Conservation (phyloP, 23 tunicate species). For the Halocynthia roretzi region DNA sequence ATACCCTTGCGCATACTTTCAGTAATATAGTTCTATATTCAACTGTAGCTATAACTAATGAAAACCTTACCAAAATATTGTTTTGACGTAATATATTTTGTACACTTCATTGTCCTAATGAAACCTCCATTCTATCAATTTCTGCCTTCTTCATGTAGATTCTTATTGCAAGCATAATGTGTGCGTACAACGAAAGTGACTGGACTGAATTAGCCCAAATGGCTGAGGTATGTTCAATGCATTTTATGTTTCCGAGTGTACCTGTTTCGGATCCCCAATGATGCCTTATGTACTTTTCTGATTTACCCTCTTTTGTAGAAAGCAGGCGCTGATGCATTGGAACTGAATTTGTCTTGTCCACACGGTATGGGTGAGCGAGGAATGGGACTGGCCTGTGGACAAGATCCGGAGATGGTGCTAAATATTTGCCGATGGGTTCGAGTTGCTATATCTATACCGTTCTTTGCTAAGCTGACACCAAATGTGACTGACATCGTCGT, state of each 20-base stretch:
- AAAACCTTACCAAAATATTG: too few species aligned
- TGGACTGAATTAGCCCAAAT: conserved; percentile 73
- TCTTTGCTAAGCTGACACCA: conserved; percentile 98
- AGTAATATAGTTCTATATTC: too few species aligned
- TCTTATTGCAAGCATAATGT: conserved; percentile 96
- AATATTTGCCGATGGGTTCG: conserved; percentile 95
- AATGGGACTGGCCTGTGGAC: conserved; percentile 99
- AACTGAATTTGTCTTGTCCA: conserved; percentile 95
- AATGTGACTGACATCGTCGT: conserved; percentile 86
- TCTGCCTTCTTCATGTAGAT: conserved; percentile 25
- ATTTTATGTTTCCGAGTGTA: not conserved
- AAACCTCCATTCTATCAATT: too few species aligned
- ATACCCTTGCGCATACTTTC: not conserved
- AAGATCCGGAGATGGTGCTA: conserved; percentile 84
- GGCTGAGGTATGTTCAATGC: conserved; percentile 42
- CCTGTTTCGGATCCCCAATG: not conserved
- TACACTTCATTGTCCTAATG: too few species aligned
- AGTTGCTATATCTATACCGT: conserved; percentile 75
- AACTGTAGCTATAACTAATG: too few species aligned
- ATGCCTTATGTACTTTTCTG: not conserved
- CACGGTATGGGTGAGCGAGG: conserved; percentile 99
- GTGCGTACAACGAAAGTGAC: conserved; percentile 71
- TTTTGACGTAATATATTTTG: too few species aligned
- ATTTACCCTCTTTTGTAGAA: conserved; percentile 25
- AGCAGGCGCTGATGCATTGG: conserved; percentile 97